A percentile compares a stretch with the other conserved stretches of the same genome.
Evolutionary conservation across 2,113 vertebrate genomes (phyloP).

Genomic region (Urocynchramus pylzowi): DNA sequence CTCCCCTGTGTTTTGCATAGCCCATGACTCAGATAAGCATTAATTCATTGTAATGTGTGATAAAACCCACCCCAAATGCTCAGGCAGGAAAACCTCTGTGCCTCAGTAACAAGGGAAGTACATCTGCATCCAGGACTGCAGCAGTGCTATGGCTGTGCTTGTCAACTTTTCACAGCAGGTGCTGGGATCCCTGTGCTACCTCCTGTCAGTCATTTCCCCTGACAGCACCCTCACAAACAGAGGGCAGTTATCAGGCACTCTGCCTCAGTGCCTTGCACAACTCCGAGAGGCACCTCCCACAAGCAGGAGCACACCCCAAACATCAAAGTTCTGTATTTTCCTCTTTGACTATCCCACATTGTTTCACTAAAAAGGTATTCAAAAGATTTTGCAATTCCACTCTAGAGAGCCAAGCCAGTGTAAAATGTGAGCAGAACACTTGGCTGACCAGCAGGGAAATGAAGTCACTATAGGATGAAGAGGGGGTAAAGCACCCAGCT

Average conservation of each 20-base stretch:
- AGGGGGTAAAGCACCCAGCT: background rate
- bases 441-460: background rate
- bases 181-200: background rate
- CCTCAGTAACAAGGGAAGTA: background rate
- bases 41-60: background rate
- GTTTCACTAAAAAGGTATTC: background rate
- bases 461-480: background rate
- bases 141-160: background rate
- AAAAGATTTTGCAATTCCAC: background rate
- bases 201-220: background rate
- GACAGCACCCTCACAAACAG: background rate
- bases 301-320: background rate
- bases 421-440: background rate
- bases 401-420: background rate
- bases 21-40: background rate
- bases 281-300: background rate
- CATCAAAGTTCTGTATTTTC: background rate
- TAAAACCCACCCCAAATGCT: background rate
- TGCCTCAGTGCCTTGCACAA: background rate
- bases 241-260: background rate
- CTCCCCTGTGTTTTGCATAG: background rate
- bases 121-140: background rate
- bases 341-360: background rate
- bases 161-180: background rate
- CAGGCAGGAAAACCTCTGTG: background rate